A percentile compares a stretch with the other conserved stretches of the same genome.
Conservation (phyloP, 2,888 invertebrate species). For the Synergus japonicus region DNA sequence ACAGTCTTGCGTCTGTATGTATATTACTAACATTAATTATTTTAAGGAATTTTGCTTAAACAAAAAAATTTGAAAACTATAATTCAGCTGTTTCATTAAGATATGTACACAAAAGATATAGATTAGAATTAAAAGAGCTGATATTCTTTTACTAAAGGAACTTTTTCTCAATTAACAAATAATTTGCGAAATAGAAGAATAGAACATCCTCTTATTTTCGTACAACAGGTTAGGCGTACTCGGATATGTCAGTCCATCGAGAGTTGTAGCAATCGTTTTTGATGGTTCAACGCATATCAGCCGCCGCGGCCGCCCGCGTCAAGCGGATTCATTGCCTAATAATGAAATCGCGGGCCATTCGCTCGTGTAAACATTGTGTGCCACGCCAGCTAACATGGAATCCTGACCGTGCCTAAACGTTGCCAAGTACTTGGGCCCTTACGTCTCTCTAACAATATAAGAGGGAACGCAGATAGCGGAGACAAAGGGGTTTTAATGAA, state of each 20-base stretch:
- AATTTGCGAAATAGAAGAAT: background rate
- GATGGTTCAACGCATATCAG: constrained; percentile 49
- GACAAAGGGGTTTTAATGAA: constrained; percentile 34
- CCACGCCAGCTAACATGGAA: constrained; percentile 6
- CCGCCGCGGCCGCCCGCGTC: background rate
- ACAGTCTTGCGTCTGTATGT: too few relatives aligned
- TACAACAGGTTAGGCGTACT: constrained; percentile 50
- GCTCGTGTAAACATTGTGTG: constrained; percentile 13
- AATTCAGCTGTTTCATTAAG: too few relatives aligned
- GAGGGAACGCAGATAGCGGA: background rate
- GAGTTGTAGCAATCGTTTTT: constrained; percentile 64
- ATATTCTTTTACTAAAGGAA: too few relatives aligned
- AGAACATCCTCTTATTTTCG: constrained; percentile 49
- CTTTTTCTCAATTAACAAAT: background rate
- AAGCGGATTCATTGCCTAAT: constrained; percentile 13
- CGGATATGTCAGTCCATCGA: constrained; percentile 52
- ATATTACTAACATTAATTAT: too few relatives aligned
- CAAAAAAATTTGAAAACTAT: too few relatives aligned
- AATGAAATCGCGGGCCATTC: constrained; percentile 9
- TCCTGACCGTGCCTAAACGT: background rate
- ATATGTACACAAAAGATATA: too few relatives aligned
- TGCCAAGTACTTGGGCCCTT: constrained; percentile 4
- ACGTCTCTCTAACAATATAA: background rate
- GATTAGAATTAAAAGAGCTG: too few relatives aligned
- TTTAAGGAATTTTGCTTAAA: too few relatives aligned